These are phyloP conservation scores for Brassicogethes aeneus DNA, from an alignment of 2,888 invertebrate species.

Conservation along the genomic window DNA sequence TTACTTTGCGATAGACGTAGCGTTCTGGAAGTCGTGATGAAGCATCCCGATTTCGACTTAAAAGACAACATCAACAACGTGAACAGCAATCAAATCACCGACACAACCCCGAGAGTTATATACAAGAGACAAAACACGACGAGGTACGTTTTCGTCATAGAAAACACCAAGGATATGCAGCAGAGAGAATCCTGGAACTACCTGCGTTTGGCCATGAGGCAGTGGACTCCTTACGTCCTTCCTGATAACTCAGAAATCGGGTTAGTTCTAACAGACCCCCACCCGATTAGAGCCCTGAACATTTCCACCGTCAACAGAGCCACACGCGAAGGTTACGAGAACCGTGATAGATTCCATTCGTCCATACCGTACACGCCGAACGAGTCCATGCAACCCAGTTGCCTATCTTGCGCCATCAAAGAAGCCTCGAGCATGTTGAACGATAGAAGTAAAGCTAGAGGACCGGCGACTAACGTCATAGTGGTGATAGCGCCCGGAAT, in stretches of 20 bases:
- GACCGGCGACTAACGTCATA: slow-evolving; percentile 46
- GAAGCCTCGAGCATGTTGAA: slow-evolving; percentile 43
- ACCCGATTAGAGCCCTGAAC: slow-evolving; percentile 33
- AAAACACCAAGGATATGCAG: slow-evolving; percentile 50
- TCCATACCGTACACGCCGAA: slow-evolving; percentile 45
- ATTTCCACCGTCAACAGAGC: slow-evolving; percentile 33
- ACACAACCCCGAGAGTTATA: slow-evolving; percentile 42
- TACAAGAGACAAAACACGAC: slow-evolving; percentile 47
- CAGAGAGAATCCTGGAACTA: slow-evolving; percentile 52
- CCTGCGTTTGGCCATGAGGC: slow-evolving; percentile 48
- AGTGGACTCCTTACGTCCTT: slow-evolving; percentile 49
- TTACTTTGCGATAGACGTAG: slow-evolving; percentile 51
- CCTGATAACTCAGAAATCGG: slow-evolving; percentile 46
- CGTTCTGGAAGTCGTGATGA: slow-evolving; percentile 49
- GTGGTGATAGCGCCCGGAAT: slow-evolving; percentile 49
- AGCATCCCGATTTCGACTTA: slow-evolving; percentile 45
- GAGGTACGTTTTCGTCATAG: slow-evolving; percentile 48
- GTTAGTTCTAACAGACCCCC: slow-evolving; percentile 41
- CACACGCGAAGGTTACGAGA: no score
- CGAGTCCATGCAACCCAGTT: slow-evolving; percentile 43
- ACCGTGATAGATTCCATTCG: slow-evolving; percentile 29
- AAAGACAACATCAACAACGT: slow-evolving; percentile 21
- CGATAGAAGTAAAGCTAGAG: slow-evolving; percentile 36
- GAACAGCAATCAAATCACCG: slow-evolving; percentile 33
- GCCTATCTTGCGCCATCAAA: slow-evolving; percentile 42